Evolutionary conservation across 2,113 vertebrate species (phyloP).

Genomic region (Gymnarchus niloticus): DNA sequence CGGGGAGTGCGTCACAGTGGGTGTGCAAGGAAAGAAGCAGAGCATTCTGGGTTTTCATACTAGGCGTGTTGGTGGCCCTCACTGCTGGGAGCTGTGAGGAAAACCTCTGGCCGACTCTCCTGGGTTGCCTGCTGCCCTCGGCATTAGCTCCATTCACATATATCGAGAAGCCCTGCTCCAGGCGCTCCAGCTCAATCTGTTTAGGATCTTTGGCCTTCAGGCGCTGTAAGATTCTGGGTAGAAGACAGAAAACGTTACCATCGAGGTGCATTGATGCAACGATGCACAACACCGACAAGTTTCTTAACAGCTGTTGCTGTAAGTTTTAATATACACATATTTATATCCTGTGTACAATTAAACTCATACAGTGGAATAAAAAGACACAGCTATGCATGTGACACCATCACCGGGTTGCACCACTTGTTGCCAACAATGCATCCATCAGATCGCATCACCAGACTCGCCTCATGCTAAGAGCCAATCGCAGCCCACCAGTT

Average conservation of each 20-base stretch:
- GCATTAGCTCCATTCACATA: constrained; percentile 94
- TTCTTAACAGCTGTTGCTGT: not conserved
- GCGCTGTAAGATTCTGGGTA: constrained; percentile 67
- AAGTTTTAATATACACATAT: not conserved
- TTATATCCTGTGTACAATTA: not conserved
- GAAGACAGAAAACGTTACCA: not conserved
- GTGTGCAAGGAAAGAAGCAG: not conserved
- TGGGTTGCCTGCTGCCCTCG: constrained; percentile 51
- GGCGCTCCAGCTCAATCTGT: constrained; percentile 71
- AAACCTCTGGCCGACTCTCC: constrained; percentile 37
- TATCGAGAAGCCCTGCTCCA: constrained; percentile 87
- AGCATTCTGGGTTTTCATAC: constrained; percentile 55
- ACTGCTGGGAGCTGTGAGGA: constrained; percentile 41
- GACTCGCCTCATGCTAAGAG: not conserved
- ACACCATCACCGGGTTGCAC: not conserved
- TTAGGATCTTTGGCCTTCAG: constrained; percentile 69
- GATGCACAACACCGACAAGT: not conserved
- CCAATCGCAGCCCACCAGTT: not conserved
- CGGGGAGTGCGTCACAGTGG: not conserved
- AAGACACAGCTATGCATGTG: not conserved
- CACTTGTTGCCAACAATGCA: not conserved
- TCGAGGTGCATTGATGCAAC: not conserved
- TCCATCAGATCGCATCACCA: not conserved
- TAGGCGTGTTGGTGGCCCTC: constrained; percentile 52
- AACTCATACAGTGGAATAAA: not conserved